Evolutionary conservation across 2,888 invertebrate species (phyloP).

Genomic region (Thera britannica): DNA sequence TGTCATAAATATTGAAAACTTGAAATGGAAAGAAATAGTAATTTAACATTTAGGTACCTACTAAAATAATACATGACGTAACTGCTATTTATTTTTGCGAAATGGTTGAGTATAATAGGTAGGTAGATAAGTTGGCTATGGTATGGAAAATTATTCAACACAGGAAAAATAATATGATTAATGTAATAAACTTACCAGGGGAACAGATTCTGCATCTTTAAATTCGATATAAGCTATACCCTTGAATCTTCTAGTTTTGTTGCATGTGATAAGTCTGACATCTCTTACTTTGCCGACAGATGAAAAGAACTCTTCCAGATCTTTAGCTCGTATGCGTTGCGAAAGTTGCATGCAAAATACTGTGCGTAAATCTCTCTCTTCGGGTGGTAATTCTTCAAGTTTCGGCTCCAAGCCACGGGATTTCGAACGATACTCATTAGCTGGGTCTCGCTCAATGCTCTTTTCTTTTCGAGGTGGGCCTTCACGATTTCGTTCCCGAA

Average conservation of each 20-base stretch:
- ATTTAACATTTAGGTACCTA: background rate
- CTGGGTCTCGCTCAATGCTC: conserved; percentile 63
- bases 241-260: conserved; percentile 99
- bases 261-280: conserved; percentile 99
- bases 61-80: background rate
- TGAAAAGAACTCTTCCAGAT: conserved; percentile 99
- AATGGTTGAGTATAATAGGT: background rate
- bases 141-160: background rate
- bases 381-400: conserved; percentile 94
- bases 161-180: background rate
- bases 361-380: conserved; percentile 99
- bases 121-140: background rate
- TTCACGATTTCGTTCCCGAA: conserved; percentile 56
- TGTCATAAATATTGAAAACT: background rate
- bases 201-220: conserved; percentile 98
- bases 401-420: conserved; percentile 84
- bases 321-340: conserved; percentile 95
- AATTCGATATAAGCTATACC: conserved; percentile 99
- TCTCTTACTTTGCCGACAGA: conserved; percentile 99
- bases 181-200: conserved; percentile 87
- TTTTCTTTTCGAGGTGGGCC: conserved; percentile 64
- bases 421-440: conserved; percentile 71
- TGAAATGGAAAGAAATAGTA: no score
- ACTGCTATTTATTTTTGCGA: background rate
- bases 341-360: conserved; percentile 99